These are phyloP conservation scores for Chelonia mydas DNA, from an alignment of 2,797 vertebrate genomes.

Conservation along the genomic window DNA sequence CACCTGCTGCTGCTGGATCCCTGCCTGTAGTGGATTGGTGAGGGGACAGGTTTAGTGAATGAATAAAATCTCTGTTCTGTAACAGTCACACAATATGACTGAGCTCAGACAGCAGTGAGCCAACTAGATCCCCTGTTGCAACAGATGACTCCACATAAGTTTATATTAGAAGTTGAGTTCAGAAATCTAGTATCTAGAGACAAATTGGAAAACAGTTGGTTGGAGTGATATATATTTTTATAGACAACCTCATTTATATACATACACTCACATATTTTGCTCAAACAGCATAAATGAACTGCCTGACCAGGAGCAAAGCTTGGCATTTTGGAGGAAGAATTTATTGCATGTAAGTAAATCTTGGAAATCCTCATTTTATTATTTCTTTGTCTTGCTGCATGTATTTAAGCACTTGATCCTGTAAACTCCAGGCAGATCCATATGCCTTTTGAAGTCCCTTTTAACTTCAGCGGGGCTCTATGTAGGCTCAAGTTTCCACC, in stretches of 20 bases:
- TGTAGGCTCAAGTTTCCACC: rapidly evolving
- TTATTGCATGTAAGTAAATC: conserved; percentile 24
- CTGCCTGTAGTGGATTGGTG: background rate
- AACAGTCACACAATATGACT: rapidly evolving
- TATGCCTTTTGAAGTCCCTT: background rate
- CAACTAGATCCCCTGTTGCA: background rate
- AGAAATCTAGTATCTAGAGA: background rate
- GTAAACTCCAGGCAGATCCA: background rate
- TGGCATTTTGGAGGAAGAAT: background rate
- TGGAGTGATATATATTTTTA: background rate
- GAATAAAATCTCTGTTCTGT: background rate
- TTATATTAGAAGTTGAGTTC: background rate
- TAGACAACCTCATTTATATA: background rate
- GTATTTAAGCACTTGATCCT: background rate
- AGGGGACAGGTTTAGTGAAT: background rate
- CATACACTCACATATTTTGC: background rate
- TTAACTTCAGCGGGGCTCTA: background rate
- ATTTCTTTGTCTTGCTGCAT: background rate
- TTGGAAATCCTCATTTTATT: background rate
- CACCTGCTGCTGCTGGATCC: background rate
- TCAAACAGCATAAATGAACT: background rate
- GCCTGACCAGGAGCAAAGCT: background rate
- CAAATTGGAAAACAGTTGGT: background rate
- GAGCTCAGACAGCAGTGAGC: background rate
- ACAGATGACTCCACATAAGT: background rate